Evolutionary conservation across 2,113 vertebrate species (phyloP).

Genomic region (Ceratotherium simum): DNA sequence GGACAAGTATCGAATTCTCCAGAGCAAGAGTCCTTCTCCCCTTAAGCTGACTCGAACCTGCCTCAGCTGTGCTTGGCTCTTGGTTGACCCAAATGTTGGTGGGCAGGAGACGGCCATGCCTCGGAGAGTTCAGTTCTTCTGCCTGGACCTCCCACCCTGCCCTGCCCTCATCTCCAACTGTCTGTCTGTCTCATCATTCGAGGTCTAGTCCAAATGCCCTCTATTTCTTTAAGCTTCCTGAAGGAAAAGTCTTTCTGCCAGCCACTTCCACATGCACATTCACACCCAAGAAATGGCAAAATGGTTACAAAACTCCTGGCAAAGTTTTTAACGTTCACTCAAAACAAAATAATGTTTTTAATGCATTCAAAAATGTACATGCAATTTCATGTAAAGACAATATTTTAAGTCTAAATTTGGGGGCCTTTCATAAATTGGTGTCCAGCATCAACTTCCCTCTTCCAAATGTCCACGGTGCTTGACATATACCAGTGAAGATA

Average conservation of each 20-base stretch:
- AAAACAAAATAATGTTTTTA: background rate
- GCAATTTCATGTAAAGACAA: background rate
- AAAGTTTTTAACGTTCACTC: background rate
- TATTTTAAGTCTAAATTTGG: background rate
- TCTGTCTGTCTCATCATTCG: background rate
- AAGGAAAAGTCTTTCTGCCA: background rate
- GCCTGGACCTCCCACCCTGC: accelerated
- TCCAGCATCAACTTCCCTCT: background rate
- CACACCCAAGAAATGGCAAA: too few species aligned
- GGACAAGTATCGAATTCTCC: background rate
- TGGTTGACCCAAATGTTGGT: accelerated
- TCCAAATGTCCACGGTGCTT: background rate
- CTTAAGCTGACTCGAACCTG: background rate
- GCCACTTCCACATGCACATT: background rate
- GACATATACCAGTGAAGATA: accelerated
- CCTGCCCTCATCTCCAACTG: accelerated
- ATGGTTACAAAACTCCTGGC: background rate
- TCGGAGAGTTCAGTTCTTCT: background rate
- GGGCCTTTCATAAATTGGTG: background rate
- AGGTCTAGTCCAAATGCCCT: accelerated
- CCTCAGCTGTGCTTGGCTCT: background rate
- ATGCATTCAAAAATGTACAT: accelerated
- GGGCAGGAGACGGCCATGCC: background rate
- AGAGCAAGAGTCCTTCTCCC: background rate
- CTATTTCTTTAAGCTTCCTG: background rate